These are phyloP conservation scores for Coptodon rendalli DNA, from an alignment of 2,113 vertebrate genomes.

Conservation along the genomic window DNA sequence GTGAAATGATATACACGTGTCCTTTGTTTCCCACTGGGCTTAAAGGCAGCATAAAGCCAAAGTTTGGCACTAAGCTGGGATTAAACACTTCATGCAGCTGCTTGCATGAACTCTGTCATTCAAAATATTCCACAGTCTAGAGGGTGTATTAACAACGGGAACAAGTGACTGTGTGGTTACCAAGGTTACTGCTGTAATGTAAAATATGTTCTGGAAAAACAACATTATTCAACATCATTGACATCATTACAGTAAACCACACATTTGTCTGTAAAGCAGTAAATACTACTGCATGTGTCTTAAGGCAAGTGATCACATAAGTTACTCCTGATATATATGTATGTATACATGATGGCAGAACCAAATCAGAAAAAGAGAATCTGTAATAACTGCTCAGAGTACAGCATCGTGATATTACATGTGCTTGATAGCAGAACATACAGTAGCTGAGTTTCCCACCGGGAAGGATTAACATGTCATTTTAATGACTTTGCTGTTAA, in stretches of 20 bases:
- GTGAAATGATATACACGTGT: background rate
- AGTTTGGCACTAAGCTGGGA: background rate
- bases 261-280: background rate
- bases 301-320: background rate
- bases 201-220: background rate
- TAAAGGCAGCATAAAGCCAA: background rate
- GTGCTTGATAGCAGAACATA: background rate
- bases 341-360: background rate
- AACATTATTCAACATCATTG: background rate
- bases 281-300: background rate
- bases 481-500: background rate
- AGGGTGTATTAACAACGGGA: background rate
- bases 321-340: background rate
- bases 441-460: background rate
- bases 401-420: background rate
- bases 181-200: background rate
- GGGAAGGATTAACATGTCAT: background rate
- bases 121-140: rapidly evolving
- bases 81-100: background rate
- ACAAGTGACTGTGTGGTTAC: background rate
- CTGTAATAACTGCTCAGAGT: background rate
- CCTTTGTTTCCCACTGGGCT: background rate
- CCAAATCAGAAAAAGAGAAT: background rate
- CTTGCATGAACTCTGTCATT: background rate
- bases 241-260: background rate